These are phyloP conservation scores for Gouania willdenowi DNA, from an alignment of 2,797 vertebrate species.

Conservation along the genomic window DNA sequence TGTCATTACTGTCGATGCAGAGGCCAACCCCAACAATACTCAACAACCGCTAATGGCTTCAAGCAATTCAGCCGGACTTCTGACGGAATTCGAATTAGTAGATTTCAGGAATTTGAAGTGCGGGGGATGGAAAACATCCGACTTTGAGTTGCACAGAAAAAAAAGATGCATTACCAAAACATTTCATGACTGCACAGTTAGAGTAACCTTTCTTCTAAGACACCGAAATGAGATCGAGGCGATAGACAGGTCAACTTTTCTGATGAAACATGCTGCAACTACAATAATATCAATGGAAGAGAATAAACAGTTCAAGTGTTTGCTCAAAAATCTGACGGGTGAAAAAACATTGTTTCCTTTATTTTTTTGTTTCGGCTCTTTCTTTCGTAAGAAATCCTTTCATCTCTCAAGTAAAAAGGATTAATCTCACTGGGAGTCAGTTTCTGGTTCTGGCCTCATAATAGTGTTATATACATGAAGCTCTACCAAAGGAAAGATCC, in stretches of 20 bases:
- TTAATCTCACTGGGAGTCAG: slow-evolving; percentile 33
- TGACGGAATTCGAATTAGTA: slow-evolving; percentile 64
- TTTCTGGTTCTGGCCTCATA: slow-evolving; percentile 32
- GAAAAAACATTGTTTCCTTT: slow-evolving; percentile 10
- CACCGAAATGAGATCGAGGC: slow-evolving; percentile 36
- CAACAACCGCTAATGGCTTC: slow-evolving; percentile 64
- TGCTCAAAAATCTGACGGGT: too few relatives aligned
- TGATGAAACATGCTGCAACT: slow-evolving; percentile 50
- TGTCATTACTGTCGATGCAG: slow-evolving; percentile 61
- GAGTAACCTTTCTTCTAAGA: slow-evolving; percentile 42
- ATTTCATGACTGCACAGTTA: slow-evolving; percentile 47
- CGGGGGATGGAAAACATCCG: slow-evolving; percentile 6
- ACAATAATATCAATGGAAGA: slow-evolving; percentile 20
- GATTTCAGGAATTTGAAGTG: slow-evolving; percentile 55
- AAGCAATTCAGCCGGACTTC: slow-evolving; percentile 58
- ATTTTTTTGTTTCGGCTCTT: slow-evolving; percentile 4
- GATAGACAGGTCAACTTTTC: slow-evolving; percentile 34
- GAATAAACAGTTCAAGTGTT: slow-evolving; percentile 30
- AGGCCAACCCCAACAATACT: slow-evolving; percentile 55
- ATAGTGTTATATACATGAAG: slow-evolving; percentile 20
- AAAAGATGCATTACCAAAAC: slow-evolving; percentile 50
- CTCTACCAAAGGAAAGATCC: slow-evolving; percentile 26
- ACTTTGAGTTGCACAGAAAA: slow-evolving; percentile 38
- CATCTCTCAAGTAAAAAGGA: slow-evolving; percentile 26
- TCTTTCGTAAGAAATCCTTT: slow-evolving; percentile 29